These are phyloP conservation scores for Agrotis puta DNA, from an alignment of 2,888 invertebrate genomes.

Conservation along the genomic window DNA sequence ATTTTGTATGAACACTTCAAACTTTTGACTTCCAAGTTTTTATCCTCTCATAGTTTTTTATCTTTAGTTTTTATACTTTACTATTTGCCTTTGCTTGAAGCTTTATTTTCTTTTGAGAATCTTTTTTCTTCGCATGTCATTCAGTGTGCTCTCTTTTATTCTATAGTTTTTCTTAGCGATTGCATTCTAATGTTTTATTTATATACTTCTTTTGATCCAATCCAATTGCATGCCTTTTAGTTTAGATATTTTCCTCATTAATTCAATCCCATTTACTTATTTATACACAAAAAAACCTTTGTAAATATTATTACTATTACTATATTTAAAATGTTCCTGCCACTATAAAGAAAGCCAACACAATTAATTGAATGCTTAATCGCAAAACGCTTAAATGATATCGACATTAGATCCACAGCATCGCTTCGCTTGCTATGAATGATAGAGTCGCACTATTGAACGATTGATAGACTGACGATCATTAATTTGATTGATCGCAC, in stretches of 20 bases:
- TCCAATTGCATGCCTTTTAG: slow-evolving; percentile 6
- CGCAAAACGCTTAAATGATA: slow-evolving; percentile 72
- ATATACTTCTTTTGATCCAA: neutral
- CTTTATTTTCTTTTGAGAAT: neutral
- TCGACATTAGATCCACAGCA: slow-evolving; percentile 75
- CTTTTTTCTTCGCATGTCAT: neutral
- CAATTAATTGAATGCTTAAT: slow-evolving; percentile 68
- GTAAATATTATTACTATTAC: slow-evolving; percentile 36
- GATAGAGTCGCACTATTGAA: slow-evolving; percentile 52
- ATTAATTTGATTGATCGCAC: slow-evolving; percentile 39
- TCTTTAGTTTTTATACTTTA: neutral
- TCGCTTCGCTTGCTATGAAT: slow-evolving; percentile 79
- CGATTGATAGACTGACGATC: slow-evolving; percentile 41
- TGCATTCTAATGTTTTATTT: neutral
- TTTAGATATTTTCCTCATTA: slow-evolving; percentile 4
- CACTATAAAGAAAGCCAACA: slow-evolving; percentile 65
- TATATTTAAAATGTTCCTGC: slow-evolving; percentile 75
- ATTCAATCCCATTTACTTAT: slow-evolving; percentile 1
- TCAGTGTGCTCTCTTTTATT: slow-evolving; percentile 3
- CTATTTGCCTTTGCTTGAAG: neutral
- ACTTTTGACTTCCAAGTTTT: slow-evolving; percentile 27
- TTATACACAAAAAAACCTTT: slow-evolving; percentile 2
- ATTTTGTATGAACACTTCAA: slow-evolving; percentile 63
- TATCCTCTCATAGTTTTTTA: neutral
- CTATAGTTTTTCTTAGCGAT: slow-evolving; percentile 4